Percentiles rank a stretch among this genome's conserved stretches.
Evolutionary conservation across 2,113 vertebrate species (phyloP).

Genomic region (Cairina moschata): DNA sequence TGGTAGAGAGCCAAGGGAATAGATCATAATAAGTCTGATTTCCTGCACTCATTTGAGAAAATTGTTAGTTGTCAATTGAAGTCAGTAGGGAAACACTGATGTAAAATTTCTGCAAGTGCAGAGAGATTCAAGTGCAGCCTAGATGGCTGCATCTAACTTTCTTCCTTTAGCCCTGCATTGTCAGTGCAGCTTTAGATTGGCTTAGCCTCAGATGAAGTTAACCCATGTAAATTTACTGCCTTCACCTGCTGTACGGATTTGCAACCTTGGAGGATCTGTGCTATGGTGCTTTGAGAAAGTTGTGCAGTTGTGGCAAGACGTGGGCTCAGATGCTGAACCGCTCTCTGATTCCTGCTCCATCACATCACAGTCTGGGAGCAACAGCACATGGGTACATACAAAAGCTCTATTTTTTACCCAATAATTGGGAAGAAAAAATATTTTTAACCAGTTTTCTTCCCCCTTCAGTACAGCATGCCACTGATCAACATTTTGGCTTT

Average conservation of each 20-base stretch:
- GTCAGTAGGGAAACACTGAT: neutral
- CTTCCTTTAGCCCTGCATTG: neutral
- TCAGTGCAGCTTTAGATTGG: neutral
- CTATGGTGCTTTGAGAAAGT: neutral
- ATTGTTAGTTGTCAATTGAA: rapidly evolving
- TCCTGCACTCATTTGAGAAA: neutral
- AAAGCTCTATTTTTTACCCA: neutral
- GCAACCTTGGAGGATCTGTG: neutral
- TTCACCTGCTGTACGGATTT: neutral
- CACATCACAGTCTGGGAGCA: neutral
- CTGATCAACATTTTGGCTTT: neutral
- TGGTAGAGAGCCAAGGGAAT: neutral
- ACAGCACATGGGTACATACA: neutral
- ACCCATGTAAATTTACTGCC: neutral
- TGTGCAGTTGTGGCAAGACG: neutral
- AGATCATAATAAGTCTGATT: neutral
- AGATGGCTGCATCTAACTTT: neutral
- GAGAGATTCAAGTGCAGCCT: neutral
- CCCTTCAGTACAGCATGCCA: neutral
- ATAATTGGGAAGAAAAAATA: neutral
- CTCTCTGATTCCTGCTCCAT: neutral
- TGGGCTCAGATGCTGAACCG: neutral
- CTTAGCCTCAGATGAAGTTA: neutral
- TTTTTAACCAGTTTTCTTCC: neutral
- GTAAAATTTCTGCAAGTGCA: neutral